These are phyloP conservation scores for Palythoa heliodiscus DNA, from an alignment of 92 coral and sea anemone genomes.

Conservation along the genomic window DNA sequence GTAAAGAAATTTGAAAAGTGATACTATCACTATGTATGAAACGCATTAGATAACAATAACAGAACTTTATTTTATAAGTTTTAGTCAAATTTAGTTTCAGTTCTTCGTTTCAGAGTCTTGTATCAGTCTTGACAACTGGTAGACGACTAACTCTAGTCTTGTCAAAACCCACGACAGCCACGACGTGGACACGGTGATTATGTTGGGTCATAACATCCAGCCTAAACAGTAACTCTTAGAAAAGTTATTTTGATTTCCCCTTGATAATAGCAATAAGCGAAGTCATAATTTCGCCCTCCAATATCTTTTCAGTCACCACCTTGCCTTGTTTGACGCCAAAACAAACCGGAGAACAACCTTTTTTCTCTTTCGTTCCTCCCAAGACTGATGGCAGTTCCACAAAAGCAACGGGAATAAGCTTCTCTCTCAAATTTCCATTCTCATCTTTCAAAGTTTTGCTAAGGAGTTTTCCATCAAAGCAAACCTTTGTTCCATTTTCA, in stretches of 20 bases:
- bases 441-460: conserved; percentile 52
- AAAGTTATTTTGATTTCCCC: background rate
- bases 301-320: conserved; percentile 68
- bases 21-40: background rate
- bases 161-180: too few species aligned
- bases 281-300: conserved; percentile 71
- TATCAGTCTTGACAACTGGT: too few species aligned
- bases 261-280: conserved; percentile 70
- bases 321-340: conserved; percentile 66
- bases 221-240: background rate
- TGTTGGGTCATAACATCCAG: background rate
- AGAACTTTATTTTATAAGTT: too few species aligned
- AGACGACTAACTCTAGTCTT: too few species aligned
- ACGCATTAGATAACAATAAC: background rate
- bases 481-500: conserved; percentile 54
- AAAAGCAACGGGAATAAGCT: conserved; percentile 71
- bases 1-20: background rate
- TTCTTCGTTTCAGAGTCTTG: too few species aligned
- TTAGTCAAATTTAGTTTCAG: too few species aligned
- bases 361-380: conserved; percentile 40
- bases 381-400: conserved; percentile 73
- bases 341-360: conserved; percentile 58
- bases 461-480: conserved; percentile 71
- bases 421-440: conserved; percentile 58
- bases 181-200: too few species aligned